phyloP scores from a whole-genome alignment of 2,888 invertebrate genomes.

The Boloria selene region DNA sequence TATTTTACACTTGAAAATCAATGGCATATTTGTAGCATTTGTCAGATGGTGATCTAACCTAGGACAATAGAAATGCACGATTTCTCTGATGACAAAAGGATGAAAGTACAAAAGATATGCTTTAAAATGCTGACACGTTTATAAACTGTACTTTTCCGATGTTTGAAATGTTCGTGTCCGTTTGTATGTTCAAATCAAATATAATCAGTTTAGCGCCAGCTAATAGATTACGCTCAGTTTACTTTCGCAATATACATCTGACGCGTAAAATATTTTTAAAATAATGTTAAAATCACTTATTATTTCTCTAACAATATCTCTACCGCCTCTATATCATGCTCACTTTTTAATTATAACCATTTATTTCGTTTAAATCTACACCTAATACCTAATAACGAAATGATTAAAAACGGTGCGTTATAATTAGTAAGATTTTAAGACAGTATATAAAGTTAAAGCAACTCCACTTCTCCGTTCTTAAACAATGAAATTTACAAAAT shows the following conservation, averaged over 20 bases:
- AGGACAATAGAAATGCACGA: conserved; percentile 19
- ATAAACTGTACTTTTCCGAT: conserved; percentile 72
- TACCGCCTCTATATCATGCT: too few species aligned
- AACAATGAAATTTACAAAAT: too few species aligned
- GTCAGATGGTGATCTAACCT: conserved; percentile 28
- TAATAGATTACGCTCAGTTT: conserved; percentile 61
- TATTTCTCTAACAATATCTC: too few species aligned
- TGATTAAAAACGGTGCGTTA: too few species aligned
- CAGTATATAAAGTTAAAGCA: too few species aligned
- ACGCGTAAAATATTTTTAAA: conserved; percentile 35
- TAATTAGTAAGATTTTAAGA: too few species aligned
- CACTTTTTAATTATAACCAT: not conserved
- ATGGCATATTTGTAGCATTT: conserved; percentile 26
- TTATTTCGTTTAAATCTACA: not conserved
- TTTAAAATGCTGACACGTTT: conserved; percentile 26
- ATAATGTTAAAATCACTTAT: not conserved
- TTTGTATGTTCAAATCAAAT: conserved; percentile 64
- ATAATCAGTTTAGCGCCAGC: conserved; percentile 67
- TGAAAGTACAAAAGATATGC: conserved; percentile 38
- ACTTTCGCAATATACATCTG: conserved; percentile 46
- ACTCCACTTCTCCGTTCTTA: too few species aligned
- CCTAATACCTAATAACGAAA: too few species aligned
- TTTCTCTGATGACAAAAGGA: conserved; percentile 26
- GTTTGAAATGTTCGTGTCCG: conserved; percentile 64
- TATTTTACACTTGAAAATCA: conserved; percentile 1